phyloP scores from a whole-genome alignment of 2,888 invertebrate species.

The Euplagia quadripunctaria region DNA sequence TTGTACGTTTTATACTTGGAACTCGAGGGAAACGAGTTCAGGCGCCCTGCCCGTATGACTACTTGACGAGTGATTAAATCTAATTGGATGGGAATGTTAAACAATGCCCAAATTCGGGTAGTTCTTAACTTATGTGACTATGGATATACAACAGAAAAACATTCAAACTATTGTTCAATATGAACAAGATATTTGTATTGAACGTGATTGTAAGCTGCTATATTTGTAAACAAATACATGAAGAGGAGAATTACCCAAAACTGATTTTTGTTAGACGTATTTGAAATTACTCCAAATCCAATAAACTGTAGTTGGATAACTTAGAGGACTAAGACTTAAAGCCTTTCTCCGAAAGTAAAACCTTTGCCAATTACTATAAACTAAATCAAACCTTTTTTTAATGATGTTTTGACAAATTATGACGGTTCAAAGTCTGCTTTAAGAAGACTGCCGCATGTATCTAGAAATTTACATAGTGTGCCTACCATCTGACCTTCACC shows the following conservation, averaged over 20 bases:
- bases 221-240: neutral
- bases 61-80: constrained; percentile 31
- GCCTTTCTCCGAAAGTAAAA: neutral
- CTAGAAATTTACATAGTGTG: neutral
- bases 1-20: constrained; percentile 15
- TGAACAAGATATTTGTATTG: no score
- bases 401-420: neutral
- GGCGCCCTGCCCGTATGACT: constrained; percentile 24
- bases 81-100: constrained; percentile 36
- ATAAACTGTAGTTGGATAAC: neutral
- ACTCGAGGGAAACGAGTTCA: constrained; percentile 15
- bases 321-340: neutral
- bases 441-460: neutral
- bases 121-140: constrained; percentile 4
- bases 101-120: constrained; percentile 17
- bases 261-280: neutral
- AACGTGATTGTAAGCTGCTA: neutral
- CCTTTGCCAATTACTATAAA: no score
- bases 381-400: neutral
- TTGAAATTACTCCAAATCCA: neutral
- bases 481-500: constrained; percentile 12
- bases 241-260: neutral
- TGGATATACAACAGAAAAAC: neutral
- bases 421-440: neutral
- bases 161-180: neutral